These are phyloP conservation scores for Drosophila tripunctata DNA, from an alignment of 2,888 invertebrate genomes.

Conservation along the genomic window DNA sequence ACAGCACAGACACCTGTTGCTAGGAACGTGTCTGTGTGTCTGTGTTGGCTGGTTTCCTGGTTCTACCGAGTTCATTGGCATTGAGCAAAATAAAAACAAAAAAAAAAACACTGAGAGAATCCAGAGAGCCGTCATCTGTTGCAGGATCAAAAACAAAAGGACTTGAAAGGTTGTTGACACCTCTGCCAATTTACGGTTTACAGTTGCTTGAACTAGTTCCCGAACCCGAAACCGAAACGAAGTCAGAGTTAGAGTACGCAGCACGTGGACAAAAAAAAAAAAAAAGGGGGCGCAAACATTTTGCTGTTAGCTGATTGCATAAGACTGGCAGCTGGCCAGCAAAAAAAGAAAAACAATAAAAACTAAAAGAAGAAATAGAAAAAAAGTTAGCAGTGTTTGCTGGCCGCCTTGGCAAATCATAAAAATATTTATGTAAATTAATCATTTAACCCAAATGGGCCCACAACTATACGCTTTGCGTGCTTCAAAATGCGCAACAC, in stretches of 20 bases:
- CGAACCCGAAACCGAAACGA: background rate
- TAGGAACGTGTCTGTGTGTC: conserved; percentile 7
- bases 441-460: conserved; percentile 80
- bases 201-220: conserved; percentile 79
- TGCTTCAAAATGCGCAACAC: conserved; percentile 76
- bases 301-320: conserved; percentile 61
- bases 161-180: conserved; percentile 77
- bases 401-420: conserved; percentile 70
- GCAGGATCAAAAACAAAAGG: conserved; percentile 60
- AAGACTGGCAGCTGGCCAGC: conserved; percentile 73
- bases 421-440: conserved; percentile 81
- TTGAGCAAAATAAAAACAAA: too few relatives aligned
- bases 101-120: conserved; percentile 14
- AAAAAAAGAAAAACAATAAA: background rate
- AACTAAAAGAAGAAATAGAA: conserved; percentile 2
- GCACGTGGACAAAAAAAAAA: conserved; percentile 72
- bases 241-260: conserved; percentile 16
- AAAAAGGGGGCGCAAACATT: conserved; percentile 56
- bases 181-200: conserved; percentile 64
- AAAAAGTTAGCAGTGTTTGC: conserved; percentile 27
- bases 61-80: conserved; percentile 64
- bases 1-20: conserved; percentile 63
- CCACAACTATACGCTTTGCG: conserved; percentile 52
- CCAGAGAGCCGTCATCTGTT: conserved; percentile 65
- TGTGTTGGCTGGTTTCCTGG: conserved; percentile 49